Conservation (phyloP, 1,140 invertebrate species). For the Acromyrmex charruanus region DNA sequence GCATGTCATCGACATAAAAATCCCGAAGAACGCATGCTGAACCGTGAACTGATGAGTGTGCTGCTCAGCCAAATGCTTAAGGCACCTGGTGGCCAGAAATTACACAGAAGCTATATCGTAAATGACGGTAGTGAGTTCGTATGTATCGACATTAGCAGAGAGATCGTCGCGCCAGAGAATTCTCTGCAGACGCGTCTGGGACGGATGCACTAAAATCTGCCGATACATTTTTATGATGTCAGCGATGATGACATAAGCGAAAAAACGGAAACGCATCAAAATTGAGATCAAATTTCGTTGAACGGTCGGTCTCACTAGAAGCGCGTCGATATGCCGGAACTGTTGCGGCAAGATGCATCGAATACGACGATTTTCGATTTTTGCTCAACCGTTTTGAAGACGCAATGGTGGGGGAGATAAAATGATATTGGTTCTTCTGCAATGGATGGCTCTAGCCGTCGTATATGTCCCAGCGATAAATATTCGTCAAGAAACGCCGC, state of each 20-base stretch:
- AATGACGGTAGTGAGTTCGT: not conserved
- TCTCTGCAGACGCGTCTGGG: not conserved
- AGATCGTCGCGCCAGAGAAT: not conserved
- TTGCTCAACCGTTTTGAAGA: not conserved
- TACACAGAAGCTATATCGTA: not conserved
- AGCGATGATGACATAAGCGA: not conserved
- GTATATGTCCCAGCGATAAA: not conserved
- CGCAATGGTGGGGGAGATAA: not conserved
- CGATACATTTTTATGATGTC: slow-evolving; percentile 10
- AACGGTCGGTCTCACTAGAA: not conserved
- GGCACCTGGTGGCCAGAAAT: not conserved
- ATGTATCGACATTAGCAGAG: not conserved
- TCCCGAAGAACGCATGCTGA: not conserved
- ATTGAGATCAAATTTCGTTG: not conserved
- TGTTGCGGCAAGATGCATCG: not conserved
- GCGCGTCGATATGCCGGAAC: not conserved
- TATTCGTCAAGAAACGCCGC: not conserved
- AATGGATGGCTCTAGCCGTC: too few relatives aligned
- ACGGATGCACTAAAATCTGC: not conserved
- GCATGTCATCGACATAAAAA: not conserved
- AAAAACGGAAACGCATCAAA: not conserved
- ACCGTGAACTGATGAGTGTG: accelerated
- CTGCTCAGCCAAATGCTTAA: not conserved
- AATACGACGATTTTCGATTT: not conserved
- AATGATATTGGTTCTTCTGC: not conserved